Conservation (phyloP, 92 coral and sea anemone species). For the Blastomussa wellsi region DNA sequence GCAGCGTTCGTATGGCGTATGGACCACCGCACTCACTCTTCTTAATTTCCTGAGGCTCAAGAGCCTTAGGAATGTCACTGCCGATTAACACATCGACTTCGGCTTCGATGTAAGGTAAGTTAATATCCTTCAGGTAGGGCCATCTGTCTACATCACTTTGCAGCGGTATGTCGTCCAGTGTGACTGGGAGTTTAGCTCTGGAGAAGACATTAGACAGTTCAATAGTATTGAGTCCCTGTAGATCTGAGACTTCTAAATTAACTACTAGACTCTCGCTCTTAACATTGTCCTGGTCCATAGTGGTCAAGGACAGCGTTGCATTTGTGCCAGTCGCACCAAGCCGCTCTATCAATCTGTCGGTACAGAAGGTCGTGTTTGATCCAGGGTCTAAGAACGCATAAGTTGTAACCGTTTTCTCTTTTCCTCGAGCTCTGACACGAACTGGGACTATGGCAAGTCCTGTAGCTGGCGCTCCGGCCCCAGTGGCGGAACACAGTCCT, state of each 20-base stretch:
- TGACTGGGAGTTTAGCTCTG: slow-evolving; percentile 52
- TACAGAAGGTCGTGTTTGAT: slow-evolving; percentile 58
- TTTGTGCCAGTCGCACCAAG: slow-evolving; percentile 42
- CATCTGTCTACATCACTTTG: slow-evolving; percentile 62
- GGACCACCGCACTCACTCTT: slow-evolving; percentile 60
- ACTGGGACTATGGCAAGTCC: too few relatives aligned
- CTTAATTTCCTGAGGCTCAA: slow-evolving; percentile 66
- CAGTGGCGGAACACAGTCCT: too few relatives aligned
- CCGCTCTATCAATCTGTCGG: slow-evolving; percentile 49
- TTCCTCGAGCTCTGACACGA: too few relatives aligned
- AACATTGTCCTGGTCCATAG: slow-evolving; percentile 46
- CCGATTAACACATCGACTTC: slow-evolving; percentile 58
- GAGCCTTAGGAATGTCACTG: slow-evolving; percentile 54
- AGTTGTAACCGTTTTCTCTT: too few relatives aligned
- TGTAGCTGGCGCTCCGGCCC: too few relatives aligned
- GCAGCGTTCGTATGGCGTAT: slow-evolving; percentile 54
- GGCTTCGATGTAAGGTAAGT: slow-evolving; percentile 43
- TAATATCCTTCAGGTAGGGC: slow-evolving; percentile 46
- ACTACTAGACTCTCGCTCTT: slow-evolving; percentile 36
- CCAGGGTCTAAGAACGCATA: slow-evolving; percentile 55
- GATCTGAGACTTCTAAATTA: slow-evolving; percentile 51
- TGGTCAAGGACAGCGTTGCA: slow-evolving; percentile 47
- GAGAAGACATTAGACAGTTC: slow-evolving; percentile 56
- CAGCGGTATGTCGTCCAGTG: slow-evolving; percentile 36
- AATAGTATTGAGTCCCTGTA: slow-evolving; percentile 41